Evolutionary conservation across 2,113 vertebrate species (phyloP), one percentile per base, ranked within the genome.

Genomic region (Trochalopteron elliotii): DNA sequence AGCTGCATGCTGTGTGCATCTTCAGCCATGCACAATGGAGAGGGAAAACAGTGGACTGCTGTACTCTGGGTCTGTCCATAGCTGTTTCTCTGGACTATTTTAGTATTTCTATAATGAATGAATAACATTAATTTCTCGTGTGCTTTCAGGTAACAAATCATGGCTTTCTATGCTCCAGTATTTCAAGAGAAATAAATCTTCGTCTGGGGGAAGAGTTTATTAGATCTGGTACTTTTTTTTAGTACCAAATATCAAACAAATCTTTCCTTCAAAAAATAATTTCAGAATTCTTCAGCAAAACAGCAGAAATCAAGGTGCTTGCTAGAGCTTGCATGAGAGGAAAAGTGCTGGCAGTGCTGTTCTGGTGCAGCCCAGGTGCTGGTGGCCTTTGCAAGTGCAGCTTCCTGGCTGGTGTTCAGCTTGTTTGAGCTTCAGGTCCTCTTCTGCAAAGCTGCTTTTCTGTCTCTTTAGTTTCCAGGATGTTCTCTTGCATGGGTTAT

Each of bases 21-120:
- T 50, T 28, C 31, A 65, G 10, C 12, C 7, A 1, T 11, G 22
- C 18, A 7, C 5, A 50, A 3, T 31, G 12, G 39, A 30, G 21
- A 21, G 8, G 24, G 37, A 28, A 7, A 39, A 18, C 13, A 53
- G 3, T 6, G 31, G 18, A 3, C 9, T 42, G 2, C 11, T 59
- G 7, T 45, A 22, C 9, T 1, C 10, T 8, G 21, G 1, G 5
- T 35, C 27, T 56, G 12, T 65, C 63, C 2, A 1, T n/a, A 19
- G 74, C 10, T 44, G 5, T 24, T 88, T 40, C 18, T 71, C 39
- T 83, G 35, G 23, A 15, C 33, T 72, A 3, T 19, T 57, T 25
- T 7, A 61, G 10, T 16, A 20, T 50, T 77, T 8, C 10, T 45
- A 0, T 20, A 33, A 56, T 77, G 40, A 31, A 49, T 56, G 5